A percentile compares a stretch with the other conserved stretches of the same genome.
phyloP scores from a whole-genome alignment of 30 jellyfish, hydroid and myxozoan genomes.

The Pelagia noctiluca region DNA sequence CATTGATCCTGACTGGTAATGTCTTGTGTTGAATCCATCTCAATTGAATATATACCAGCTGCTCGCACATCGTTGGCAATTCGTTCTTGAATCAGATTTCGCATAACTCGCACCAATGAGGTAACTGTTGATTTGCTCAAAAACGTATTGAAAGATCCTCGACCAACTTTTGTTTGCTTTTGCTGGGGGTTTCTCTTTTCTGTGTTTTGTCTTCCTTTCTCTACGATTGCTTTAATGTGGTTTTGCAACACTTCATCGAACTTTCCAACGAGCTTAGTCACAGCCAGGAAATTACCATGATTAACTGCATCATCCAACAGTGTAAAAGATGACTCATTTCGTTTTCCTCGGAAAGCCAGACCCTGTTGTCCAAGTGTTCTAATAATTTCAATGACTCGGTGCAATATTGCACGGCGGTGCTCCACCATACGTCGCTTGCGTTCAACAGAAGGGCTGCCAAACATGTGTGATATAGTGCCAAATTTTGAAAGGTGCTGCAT shows the following conservation, averaged over 20 bases:
- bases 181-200: constrained; percentile 11
- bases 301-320: constrained; percentile 25
- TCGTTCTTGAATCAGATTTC: constrained; percentile 16
- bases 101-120: constrained; percentile 9
- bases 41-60: not conserved
- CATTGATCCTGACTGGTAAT: constrained; percentile 23
- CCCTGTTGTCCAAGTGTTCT: constrained; percentile 39
- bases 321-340: constrained; percentile 32
- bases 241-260: constrained; percentile 31
- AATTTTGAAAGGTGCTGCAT: constrained; percentile 53
- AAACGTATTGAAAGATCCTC: constrained; percentile 42
- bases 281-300: constrained; percentile 31
- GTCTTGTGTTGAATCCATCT: constrained; percentile 30
- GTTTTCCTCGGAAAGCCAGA: constrained; percentile 36
- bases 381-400: constrained; percentile 19
- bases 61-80: constrained; percentile 27
- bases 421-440: constrained; percentile 2
- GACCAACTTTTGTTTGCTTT: constrained; percentile 28
- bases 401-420: constrained; percentile 7
- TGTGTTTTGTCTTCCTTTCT: constrained; percentile 24
- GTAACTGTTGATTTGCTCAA: constrained; percentile 42
- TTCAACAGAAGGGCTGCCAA: not conserved
- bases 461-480: constrained; percentile 35
- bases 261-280: constrained; percentile 29
- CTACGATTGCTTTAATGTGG: constrained; percentile 28